Percentiles rank a stretch among this genome's conserved stretches.
Evolutionary conservation across 1,140 invertebrate species (phyloP).

Genomic region (Stenopsyche tienmushanensis): DNA sequence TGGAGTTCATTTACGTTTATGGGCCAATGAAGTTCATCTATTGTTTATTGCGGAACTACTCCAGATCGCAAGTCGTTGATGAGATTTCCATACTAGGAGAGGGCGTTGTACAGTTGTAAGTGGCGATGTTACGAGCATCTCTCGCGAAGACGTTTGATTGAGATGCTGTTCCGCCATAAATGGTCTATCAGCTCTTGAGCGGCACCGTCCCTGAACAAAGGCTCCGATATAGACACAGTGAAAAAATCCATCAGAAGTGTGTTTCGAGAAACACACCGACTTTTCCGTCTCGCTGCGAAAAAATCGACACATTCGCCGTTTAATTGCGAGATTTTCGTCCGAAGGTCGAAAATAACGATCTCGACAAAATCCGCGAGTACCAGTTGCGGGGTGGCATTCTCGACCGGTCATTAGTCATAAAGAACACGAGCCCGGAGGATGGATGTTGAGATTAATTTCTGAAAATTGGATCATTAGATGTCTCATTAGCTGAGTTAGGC

Average conservation of each 20-base stretch:
- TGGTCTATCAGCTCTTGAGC: not conserved
- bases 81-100: constrained; percentile 2
- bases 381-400: too few relatives aligned
- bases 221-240: too few relatives aligned
- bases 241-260: too few relatives aligned
- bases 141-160: constrained; percentile 18
- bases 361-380: too few relatives aligned
- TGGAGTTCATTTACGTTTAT: too few relatives aligned
- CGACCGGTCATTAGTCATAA: not conserved
- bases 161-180: constrained; percentile 16
- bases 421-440: not conserved
- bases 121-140: too few relatives aligned
- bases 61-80: not conserved
- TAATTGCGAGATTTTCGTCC: too few relatives aligned
- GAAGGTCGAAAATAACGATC: too few relatives aligned
- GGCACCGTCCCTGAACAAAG: not conserved
- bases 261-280: too few relatives aligned
- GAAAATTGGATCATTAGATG: constrained; percentile 7
- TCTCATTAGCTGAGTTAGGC: not conserved
- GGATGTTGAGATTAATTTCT: not conserved
- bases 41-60: not conserved
- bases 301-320: too few relatives aligned
- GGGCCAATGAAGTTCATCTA: too few relatives aligned
- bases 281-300: too few relatives aligned
- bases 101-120: constrained; percentile 9